Evolutionary conservation across 2,888 invertebrate species (phyloP).

Genomic region (Ypsolopha scabrella): DNA sequence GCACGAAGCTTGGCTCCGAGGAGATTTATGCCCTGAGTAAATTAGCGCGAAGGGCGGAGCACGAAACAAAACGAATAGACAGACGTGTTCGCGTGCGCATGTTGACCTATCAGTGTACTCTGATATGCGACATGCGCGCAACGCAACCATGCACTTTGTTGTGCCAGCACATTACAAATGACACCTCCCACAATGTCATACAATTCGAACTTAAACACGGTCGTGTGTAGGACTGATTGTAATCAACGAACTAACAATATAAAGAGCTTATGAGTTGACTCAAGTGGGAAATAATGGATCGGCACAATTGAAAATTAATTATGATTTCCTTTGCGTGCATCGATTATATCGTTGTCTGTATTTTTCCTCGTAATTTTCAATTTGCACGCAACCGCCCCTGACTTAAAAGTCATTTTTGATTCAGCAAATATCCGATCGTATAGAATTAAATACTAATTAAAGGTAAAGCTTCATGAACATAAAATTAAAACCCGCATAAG

Average conservation of each 20-base stretch:
- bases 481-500: constrained; percentile 8
- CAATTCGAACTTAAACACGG: constrained; percentile 22
- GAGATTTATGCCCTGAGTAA: constrained; percentile 36
- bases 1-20: constrained; percentile 21
- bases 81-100: constrained; percentile 29
- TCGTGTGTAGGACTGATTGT: constrained; percentile 23
- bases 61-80: constrained; percentile 24
- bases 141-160: constrained; percentile 10
- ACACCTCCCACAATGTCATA: constrained; percentile 39
- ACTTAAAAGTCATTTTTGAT: too few species aligned
- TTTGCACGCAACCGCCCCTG: too few species aligned
- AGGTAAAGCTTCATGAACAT: constrained; percentile 17
- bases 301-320: neutral
- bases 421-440: neutral
- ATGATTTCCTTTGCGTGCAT: neutral
- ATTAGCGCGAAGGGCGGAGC: constrained; percentile 45
- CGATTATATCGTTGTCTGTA: too few species aligned
- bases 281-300: neutral
- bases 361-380: too few species aligned
- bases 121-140: constrained; percentile 33
- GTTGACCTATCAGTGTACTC: constrained; percentile 32
- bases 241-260: constrained; percentile 16
- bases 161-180: constrained; percentile 36
- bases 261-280: neutral
- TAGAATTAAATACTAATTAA: constrained; percentile 16